Evolutionary conservation across 2,113 vertebrate genomes (phyloP).

Genomic region (Podarcis raffonei): DNA sequence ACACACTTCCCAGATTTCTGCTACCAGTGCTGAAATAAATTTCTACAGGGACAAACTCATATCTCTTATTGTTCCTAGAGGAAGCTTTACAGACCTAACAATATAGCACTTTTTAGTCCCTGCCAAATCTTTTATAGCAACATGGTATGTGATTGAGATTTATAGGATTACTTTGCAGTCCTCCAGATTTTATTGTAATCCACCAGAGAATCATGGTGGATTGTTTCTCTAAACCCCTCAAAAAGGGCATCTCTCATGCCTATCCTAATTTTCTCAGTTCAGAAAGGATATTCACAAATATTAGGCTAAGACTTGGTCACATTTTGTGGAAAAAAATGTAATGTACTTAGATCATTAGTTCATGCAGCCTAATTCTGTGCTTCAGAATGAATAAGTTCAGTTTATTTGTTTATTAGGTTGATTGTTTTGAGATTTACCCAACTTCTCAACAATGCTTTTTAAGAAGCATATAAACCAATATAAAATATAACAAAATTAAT

Average conservation of each 20-base stretch:
- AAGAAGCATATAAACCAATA: too few species aligned
- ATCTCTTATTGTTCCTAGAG: constrained; percentile 23
- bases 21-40: not conserved
- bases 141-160: constrained; percentile 49
- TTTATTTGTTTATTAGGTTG: too few species aligned
- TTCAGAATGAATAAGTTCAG: too few species aligned
- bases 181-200: constrained; percentile 60
- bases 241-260: constrained; percentile 23
- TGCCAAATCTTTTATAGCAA: constrained; percentile 51
- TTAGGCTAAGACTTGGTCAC: constrained; percentile 6
- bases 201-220: constrained; percentile 48
- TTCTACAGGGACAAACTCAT: constrained; percentile 10
- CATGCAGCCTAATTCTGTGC: not conserved
- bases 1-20: not conserved
- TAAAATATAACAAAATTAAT: too few species aligned
- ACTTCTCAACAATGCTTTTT: too few species aligned
- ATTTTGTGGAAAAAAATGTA: not conserved
- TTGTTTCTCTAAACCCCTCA: constrained; percentile 34
- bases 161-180: constrained; percentile 58
- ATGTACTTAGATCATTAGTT: not conserved
- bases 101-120: constrained; percentile 43
- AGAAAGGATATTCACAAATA: not conserved
- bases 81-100: constrained; percentile 28
- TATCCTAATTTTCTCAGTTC: constrained; percentile 11
- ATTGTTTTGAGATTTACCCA: too few species aligned